Percentiles rank a stretch among this genome's conserved stretches.
These are phyloP conservation scores for Agrotis exclamationis DNA, from an alignment of 2,888 invertebrate genomes.

Conservation along the genomic window DNA sequence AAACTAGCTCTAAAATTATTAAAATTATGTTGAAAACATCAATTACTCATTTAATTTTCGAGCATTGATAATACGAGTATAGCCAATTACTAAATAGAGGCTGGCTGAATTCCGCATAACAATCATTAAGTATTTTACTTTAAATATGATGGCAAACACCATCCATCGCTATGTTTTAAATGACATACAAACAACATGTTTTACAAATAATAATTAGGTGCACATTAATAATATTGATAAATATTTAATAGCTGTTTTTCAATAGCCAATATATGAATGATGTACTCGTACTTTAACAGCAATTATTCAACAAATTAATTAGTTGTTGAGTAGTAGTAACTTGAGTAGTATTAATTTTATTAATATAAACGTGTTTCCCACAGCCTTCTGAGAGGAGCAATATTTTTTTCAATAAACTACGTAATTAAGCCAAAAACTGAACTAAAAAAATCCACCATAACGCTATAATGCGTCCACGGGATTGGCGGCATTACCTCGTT, in stretches of 20 bases:
- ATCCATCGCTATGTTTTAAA: too few species aligned
- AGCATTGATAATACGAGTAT: neutral
- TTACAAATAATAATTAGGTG: constrained; percentile 3
- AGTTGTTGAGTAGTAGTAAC: neutral
- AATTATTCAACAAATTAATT: neutral
- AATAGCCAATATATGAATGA: neutral
- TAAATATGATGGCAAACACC: neutral
- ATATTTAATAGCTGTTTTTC: constrained; percentile 7
- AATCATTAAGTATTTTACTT: neutral
- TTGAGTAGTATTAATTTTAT: too few species aligned
- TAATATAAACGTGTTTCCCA: neutral
- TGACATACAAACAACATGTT: neutral
- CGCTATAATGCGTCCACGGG: too few species aligned
- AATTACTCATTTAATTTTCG: neutral
- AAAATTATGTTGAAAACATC: neutral
- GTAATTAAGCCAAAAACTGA: too few species aligned
- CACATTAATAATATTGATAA: neutral
- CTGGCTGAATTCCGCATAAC: neutral
- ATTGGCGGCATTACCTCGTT: too few species aligned
- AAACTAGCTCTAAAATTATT: neutral
- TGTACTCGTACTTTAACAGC: neutral
- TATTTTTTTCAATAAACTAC: too few species aligned
- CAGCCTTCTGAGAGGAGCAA: too few species aligned
- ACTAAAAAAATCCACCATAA: too few species aligned
- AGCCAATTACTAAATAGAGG: neutral